These are phyloP conservation scores for Epicauta chinensis DNA, from an alignment of 1,140 invertebrate species.

Conservation along the genomic window DNA sequence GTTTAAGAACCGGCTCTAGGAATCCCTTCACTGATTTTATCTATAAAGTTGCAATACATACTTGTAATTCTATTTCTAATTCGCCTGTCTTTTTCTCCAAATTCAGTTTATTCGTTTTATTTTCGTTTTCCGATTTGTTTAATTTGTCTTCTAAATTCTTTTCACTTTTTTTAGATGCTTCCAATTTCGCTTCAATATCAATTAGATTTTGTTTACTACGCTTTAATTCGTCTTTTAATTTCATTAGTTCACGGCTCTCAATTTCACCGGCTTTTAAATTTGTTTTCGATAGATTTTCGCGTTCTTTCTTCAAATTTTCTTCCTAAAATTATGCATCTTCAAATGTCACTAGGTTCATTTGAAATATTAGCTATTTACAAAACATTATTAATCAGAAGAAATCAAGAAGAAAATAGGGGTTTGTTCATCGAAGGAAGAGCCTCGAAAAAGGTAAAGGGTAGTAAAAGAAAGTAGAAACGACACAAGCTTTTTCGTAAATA, in stretches of 20 bases:
- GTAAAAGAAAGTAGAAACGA: too few species aligned
- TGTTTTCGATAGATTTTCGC: constrained; percentile 23
- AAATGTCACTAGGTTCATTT: too few species aligned
- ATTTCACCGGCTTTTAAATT: constrained; percentile 21
- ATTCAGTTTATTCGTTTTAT: constrained; percentile 48
- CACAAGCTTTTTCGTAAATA: too few species aligned
- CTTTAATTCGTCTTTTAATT: constrained; percentile 43
- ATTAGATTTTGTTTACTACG: constrained; percentile 44
- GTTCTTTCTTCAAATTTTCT: constrained; percentile 30
- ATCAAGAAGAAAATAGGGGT: too few species aligned
- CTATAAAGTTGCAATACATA: constrained; percentile 24
- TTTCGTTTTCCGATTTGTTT: constrained; percentile 48
- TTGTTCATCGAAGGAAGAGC: too few species aligned
- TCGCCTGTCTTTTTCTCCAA: constrained; percentile 55
- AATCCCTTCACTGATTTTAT: too few species aligned
- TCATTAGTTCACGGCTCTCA: constrained; percentile 24
- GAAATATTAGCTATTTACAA: too few species aligned
- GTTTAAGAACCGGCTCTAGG: too few species aligned
- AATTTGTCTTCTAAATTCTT: constrained; percentile 50
- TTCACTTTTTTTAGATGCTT: constrained; percentile 55
- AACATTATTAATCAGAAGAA: too few species aligned
- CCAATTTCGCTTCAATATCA: constrained; percentile 53
- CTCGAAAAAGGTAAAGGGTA: too few species aligned
- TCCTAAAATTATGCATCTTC: too few species aligned
- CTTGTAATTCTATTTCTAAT: constrained; percentile 56